Conservation (phyloP, 2,113 vertebrate genomes). For the Eudyptes chrysolophus region DNA sequence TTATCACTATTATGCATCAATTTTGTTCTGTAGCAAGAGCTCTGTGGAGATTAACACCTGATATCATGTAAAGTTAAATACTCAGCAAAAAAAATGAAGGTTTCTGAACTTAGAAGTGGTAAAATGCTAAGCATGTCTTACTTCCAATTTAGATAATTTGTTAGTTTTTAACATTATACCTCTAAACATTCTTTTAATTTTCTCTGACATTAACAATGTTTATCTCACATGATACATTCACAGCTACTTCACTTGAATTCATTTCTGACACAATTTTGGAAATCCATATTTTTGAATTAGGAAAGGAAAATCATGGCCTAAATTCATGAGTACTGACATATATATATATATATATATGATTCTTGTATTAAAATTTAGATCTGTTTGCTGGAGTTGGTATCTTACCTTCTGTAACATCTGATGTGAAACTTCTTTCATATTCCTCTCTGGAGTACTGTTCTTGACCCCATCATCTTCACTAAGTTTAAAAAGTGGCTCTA, state of each 20-base stretch:
- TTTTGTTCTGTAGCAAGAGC: background rate
- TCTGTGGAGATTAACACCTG: background rate
- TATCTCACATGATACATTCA: background rate
- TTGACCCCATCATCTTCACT: slow-evolving; percentile 76
- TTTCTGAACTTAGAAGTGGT: background rate
- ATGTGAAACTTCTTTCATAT: slow-evolving; percentile 73
- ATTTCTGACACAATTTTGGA: slow-evolving; percentile 50
- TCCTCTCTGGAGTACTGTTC: slow-evolving; percentile 79
- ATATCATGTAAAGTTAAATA: background rate
- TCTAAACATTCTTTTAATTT: slow-evolving; percentile 39
- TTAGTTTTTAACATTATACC: background rate
- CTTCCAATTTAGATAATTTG: background rate
- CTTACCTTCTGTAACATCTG: slow-evolving; percentile 86
- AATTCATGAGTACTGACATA: background rate
- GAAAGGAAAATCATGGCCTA: slow-evolving; percentile 54
- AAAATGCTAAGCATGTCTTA: background rate
- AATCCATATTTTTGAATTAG: slow-evolving; percentile 57
- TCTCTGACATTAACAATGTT: slow-evolving; percentile 10
- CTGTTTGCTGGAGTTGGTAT: slow-evolving; percentile 53
- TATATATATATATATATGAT: slow-evolving; percentile 24
- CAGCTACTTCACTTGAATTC: slow-evolving; percentile 39
- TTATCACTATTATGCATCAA: background rate
- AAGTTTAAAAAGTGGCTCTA: slow-evolving; percentile 81
- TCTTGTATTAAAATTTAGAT: slow-evolving; percentile 60
- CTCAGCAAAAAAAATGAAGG: background rate